Percentiles rank a stretch among this genome's conserved stretches.
Conservation (phyloP, 2,888 invertebrate genomes). For the Pseudococcus viburni region DNA sequence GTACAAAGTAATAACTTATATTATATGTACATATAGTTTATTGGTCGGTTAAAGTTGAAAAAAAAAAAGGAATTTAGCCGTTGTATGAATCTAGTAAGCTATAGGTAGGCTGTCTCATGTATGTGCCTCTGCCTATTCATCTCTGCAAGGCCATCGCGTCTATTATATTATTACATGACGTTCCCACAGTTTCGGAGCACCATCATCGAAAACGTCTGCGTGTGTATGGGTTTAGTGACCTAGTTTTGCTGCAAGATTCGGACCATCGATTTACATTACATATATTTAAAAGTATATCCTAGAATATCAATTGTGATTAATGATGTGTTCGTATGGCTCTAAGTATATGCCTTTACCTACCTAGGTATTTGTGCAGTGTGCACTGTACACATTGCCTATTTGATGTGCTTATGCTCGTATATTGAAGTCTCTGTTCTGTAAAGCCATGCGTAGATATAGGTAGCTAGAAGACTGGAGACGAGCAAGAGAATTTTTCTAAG, state of each 20-base stretch:
- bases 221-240: slow-evolving; percentile 52
- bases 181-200: slow-evolving; percentile 58
- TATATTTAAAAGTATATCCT: slow-evolving; percentile 52
- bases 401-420: neutral
- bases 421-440: neutral
- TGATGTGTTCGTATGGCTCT: neutral
- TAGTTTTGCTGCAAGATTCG: slow-evolving; percentile 39
- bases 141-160: slow-evolving; percentile 36
- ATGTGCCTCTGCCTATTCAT: slow-evolving; percentile 28
- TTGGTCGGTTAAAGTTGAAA: slow-evolving; percentile 41
- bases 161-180: slow-evolving; percentile 54
- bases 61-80: slow-evolving; percentile 43
- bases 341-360: neutral
- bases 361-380: neutral
- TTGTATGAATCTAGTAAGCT: neutral
- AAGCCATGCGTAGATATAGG: neutral
- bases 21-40: slow-evolving; percentile 15
- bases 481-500: neutral
- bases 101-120: slow-evolving; percentile 19
- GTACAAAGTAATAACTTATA: slow-evolving; percentile 35
- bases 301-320: slow-evolving; percentile 59
- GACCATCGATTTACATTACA: slow-evolving; percentile 42
- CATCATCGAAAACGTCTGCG: slow-evolving; percentile 38
- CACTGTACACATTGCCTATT: neutral
- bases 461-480: neutral